Conservation (phyloP, 2,113 vertebrate genomes). For the Myodes glareolus region DNA sequence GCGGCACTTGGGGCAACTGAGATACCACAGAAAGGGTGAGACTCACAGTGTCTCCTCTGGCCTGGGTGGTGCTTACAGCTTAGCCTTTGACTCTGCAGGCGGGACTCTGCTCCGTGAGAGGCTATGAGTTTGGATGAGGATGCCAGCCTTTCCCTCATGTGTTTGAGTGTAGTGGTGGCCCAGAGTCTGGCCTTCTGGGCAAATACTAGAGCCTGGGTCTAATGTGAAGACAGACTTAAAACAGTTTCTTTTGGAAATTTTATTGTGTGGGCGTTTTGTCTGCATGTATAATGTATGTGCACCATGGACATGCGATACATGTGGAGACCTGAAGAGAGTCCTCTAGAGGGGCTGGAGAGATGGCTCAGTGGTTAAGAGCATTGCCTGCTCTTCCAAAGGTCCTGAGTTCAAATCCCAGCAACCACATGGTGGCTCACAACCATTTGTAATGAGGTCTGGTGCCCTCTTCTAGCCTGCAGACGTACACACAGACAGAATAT, state of each 20-base stretch:
- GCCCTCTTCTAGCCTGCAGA: too few species aligned
- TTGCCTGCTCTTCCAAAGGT: too few species aligned
- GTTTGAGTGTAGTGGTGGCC: neutral
- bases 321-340: neutral
- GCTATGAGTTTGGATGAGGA: neutral
- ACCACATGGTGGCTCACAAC: too few species aligned
- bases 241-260: neutral
- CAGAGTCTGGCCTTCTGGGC: neutral
- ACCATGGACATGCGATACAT: neutral
- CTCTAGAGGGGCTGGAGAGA: too few species aligned
- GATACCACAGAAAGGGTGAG: neutral
- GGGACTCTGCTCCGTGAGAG: neutral
- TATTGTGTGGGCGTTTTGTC: neutral
- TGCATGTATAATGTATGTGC: neutral
- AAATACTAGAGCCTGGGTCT: neutral
- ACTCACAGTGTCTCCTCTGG: neutral
- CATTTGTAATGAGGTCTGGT: too few species aligned
- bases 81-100: neutral
- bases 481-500: too few species aligned
- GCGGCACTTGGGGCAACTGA: too few species aligned
- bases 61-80: neutral
- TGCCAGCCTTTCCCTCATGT: accelerated
- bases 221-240: neutral
- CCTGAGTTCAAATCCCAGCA: too few species aligned
- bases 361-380: too few species aligned